Evolutionary conservation across 2,113 vertebrate species (phyloP).

Genomic region (Corythornis madagascariensis): DNA sequence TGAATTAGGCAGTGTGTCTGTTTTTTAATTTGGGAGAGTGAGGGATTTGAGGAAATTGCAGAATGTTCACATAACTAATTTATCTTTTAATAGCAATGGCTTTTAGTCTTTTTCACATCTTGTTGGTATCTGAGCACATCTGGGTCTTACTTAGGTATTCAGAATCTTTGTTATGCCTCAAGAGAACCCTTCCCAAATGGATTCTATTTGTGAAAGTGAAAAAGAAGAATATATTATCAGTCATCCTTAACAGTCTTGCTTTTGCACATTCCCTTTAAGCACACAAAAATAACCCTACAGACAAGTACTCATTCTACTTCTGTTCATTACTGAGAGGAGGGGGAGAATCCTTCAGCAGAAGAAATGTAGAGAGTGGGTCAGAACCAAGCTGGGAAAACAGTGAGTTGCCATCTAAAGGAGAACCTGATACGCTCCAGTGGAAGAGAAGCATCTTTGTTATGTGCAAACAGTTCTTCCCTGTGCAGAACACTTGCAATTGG

Average conservation of each 20-base stretch:
- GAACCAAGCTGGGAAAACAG: background rate
- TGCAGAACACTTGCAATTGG: background rate
- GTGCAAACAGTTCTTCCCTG: background rate
- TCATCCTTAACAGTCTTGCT: background rate
- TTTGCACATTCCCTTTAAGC: background rate
- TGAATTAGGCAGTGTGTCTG: background rate
- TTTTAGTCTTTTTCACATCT: constrained; percentile 42
- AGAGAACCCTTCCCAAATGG: constrained; percentile 15
- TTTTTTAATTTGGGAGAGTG: constrained; percentile 23
- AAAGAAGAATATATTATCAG: constrained; percentile 8
- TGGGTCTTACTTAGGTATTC: constrained; percentile 9
- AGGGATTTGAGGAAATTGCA: constrained; percentile 20
- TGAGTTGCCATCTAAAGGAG: background rate
- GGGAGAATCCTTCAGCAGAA: background rate
- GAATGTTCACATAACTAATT: constrained; percentile 19
- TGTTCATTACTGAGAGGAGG: background rate
- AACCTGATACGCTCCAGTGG: background rate
- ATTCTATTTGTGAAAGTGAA: constrained; percentile 11
- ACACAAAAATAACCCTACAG: background rate
- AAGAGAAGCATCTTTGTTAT: background rate
- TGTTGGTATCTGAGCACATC: constrained; percentile 17
- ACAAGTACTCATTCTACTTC: background rate
- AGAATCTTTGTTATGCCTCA: background rate
- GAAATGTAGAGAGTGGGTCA: background rate
- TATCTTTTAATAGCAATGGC: background rate